A percentile compares a stretch with the other conserved stretches of the same genome.
These are phyloP conservation scores for Drosophila histrio DNA, from an alignment of 2,888 invertebrate species.

Conservation along the genomic window DNA sequence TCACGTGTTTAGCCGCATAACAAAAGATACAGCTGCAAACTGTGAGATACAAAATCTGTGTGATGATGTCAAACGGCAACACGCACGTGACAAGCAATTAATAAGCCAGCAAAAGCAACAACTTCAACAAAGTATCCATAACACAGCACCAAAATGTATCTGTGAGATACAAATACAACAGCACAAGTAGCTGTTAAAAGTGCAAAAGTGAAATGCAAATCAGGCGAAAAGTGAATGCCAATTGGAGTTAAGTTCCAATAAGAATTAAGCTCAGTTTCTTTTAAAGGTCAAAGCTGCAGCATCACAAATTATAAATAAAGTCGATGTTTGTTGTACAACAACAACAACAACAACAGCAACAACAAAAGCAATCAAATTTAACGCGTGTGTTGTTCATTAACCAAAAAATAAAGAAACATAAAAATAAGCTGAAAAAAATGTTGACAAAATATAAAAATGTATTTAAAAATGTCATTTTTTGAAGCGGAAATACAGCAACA, in stretches of 20 bases:
- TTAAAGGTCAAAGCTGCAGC: slow-evolving; percentile 69
- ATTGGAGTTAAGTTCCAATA: slow-evolving; percentile 32
- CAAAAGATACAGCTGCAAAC: slow-evolving; percentile 13
- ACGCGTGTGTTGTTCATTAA: slow-evolving; percentile 44
- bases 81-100: slow-evolving; percentile 75
- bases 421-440: slow-evolving; percentile 19
- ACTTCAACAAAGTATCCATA: neutral
- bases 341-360: slow-evolving; percentile 6
- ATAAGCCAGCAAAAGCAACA: slow-evolving; percentile 21
- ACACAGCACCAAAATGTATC: slow-evolving; percentile 13
- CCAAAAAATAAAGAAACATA: slow-evolving; percentile 24
- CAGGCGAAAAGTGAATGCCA: slow-evolving; percentile 47
- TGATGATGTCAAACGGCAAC: slow-evolving; percentile 31
- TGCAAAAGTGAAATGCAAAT: slow-evolving; percentile 65
- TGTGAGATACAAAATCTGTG: slow-evolving; percentile 34
- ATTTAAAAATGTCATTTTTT: slow-evolving; percentile 37
- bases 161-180: slow-evolving; percentile 20
- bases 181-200: slow-evolving; percentile 21
- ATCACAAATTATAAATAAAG: slow-evolving; percentile 31
- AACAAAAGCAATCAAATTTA: slow-evolving; percentile 27
- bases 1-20: slow-evolving; percentile 21
- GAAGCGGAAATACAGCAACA: slow-evolving; percentile 30
- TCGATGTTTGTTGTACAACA: slow-evolving; percentile 17
- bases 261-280: slow-evolving; percentile 21
- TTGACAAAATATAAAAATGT: slow-evolving; percentile 27